Base-by-base conservation (phyloP, 2,888 invertebrate genomes). In the Limnephilus auricula region DNA sequence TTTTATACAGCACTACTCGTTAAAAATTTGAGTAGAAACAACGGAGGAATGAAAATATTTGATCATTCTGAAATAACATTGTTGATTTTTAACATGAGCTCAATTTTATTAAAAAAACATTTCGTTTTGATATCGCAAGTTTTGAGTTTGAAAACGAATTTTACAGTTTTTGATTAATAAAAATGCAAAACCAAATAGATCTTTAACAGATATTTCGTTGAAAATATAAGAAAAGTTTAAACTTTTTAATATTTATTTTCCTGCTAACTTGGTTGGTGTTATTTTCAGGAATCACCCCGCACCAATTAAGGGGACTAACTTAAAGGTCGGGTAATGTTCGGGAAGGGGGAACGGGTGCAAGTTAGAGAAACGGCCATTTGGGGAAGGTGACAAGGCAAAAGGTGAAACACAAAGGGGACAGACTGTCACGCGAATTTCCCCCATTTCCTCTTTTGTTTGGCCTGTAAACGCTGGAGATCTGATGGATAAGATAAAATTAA, bases 321-420 rank as follows among this genome's bases (percentile, higher is more conserved):
- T 25, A n/a, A 13, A 65, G 78, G 78, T 32, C 3, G 34, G 65
- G 79, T 79, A 34, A 79, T 88, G 45, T n/a, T 78, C 15, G 78
- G 32, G 34, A 10, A 32, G 40, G 85, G 87, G 79, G 30, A 13
- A 18, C 34, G 87, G 78, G 87, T 88, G 87, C 34, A 88, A 88
- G 87, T 88, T 88, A 79, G 87, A 88, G 87, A 88, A 88, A 88
- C 87, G 87, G 87, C 87, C 87, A 88, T 88, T 88, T 88, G 87
- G 87, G 87, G 78, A 88, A 88, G 87, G 87, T 88, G 87, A 88
- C 87, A 88, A 88, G 87, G 87, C 87, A 88, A 88, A 88, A 88
- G 87, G 87, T 88, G 87, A 88, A 79, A 79, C 87, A 88, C 87
- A 78, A 50, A 88, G 87, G 87, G 87, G 79, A 88, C 34, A 78